Conservation (phyloP, 2,888 invertebrate genomes). For the Nyleta sp. region DNA sequence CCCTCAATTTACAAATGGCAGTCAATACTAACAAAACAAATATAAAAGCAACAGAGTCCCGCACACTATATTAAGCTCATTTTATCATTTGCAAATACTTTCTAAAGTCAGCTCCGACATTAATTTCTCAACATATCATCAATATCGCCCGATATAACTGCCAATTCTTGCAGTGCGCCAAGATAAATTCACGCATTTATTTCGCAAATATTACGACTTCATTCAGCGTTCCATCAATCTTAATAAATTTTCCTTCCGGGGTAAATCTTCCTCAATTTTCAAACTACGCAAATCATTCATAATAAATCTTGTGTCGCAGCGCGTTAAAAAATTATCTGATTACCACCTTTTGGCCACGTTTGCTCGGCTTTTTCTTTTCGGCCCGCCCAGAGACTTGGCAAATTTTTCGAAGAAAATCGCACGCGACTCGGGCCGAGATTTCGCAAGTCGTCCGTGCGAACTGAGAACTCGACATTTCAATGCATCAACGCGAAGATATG, state of each 20-base stretch:
- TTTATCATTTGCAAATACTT: neutral
- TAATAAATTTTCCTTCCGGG: conserved; percentile 9
- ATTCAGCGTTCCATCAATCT: conserved; percentile 16
- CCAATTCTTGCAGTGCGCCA: neutral
- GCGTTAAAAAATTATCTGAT: too few species aligned
- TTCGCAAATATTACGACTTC: conserved; percentile 6
- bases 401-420: neutral
- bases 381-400: too few species aligned
- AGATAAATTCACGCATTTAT: conserved; percentile 9
- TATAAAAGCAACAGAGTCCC: too few species aligned
- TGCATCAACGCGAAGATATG: conserved; percentile 8
- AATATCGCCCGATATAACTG: conserved; percentile 7
- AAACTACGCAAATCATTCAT: neutral
- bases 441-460: neutral
- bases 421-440: neutral
- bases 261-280: neutral
- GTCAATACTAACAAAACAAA: too few species aligned
- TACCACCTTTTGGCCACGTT: too few species aligned
- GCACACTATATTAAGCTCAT: neutral
- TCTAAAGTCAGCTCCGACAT: neutral
- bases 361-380: too few species aligned
- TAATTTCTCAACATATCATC: conserved; percentile 5
- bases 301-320: neutral
- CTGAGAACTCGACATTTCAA: conserved; percentile 17
- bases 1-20: too few species aligned